Evolutionary conservation across 2,113 vertebrate genomes (phyloP).

Genomic region (Emydocephalus ijimae): DNA sequence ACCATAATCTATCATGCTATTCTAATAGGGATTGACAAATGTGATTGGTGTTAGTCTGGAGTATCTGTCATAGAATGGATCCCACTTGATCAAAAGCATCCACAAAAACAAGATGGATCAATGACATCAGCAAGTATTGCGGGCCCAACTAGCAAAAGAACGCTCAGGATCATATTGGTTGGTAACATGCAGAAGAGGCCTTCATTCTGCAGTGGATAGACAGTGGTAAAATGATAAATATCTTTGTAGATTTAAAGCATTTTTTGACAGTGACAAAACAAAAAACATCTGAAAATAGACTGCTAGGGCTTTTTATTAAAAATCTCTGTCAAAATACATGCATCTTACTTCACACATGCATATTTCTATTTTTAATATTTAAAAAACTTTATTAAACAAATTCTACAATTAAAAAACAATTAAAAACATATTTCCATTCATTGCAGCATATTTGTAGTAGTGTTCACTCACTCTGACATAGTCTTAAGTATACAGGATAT

Average conservation of each 20-base stretch:
- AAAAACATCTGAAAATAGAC: background rate
- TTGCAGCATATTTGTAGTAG: no score
- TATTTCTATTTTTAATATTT: no score
- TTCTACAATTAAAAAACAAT: no score
- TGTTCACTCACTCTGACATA: no score
- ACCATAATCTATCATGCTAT: background rate
- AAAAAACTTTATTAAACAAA: no score
- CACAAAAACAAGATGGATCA: background rate
- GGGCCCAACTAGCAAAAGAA: background rate
- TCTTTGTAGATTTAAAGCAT: background rate
- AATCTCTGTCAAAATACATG: background rate
- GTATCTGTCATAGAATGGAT: background rate
- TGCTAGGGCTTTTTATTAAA: background rate
- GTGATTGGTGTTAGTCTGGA: background rate
- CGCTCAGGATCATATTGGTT: background rate
- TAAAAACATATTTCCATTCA: no score
- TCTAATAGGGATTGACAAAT: background rate
- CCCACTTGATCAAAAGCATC: background rate
- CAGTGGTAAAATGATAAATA: background rate
- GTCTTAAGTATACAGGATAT: no score
- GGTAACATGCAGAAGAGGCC: background rate
- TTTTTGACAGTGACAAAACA: background rate
- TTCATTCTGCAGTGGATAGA: background rate
- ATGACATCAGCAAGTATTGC: background rate
- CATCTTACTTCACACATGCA: background rate